These are phyloP conservation scores for Elegia similella DNA, from an alignment of 2,888 invertebrate genomes.

Conservation along the genomic window DNA sequence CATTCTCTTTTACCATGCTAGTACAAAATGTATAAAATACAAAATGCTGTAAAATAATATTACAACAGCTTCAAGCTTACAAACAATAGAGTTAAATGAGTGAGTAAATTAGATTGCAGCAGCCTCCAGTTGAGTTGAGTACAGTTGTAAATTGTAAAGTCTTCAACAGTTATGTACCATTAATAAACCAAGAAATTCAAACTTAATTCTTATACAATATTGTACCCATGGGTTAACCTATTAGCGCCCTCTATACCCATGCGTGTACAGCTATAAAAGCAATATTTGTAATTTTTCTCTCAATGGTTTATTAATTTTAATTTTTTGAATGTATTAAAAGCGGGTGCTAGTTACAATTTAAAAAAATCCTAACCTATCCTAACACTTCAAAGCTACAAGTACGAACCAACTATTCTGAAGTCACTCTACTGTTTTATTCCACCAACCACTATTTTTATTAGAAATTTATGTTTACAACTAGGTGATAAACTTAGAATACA, in stretches of 20 bases:
- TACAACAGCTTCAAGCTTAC: conserved; percentile 61
- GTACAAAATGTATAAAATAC: conserved; percentile 59
- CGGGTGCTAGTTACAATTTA: too few species aligned
- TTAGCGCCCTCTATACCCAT: too few species aligned
- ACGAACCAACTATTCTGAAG: too few species aligned
- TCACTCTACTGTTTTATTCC: conserved; percentile 42
- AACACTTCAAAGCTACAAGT: too few species aligned
- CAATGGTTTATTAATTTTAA: too few species aligned
- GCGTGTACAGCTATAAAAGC: too few species aligned
- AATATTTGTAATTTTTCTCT: too few species aligned
- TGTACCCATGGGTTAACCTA: too few species aligned
- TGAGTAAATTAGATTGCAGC: conserved; percentile 45
- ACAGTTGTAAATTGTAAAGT: conserved; percentile 39
- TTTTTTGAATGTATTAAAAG: too few species aligned
- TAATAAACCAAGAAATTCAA: too few species aligned
- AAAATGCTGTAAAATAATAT: conserved; percentile 64
- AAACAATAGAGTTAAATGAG: conserved; percentile 29
- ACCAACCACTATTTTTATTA: conserved; percentile 62
- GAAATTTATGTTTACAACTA: conserved; percentile 65
- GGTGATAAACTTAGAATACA: conserved; percentile 60
- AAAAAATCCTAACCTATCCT: too few species aligned
- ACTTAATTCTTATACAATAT: too few species aligned
- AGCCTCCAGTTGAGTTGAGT: conserved; percentile 33
- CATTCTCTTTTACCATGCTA: conserved; percentile 46
- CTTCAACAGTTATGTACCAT: conserved; percentile 53